Evolutionary conservation across 2,113 vertebrate species (phyloP).

Genomic region (Monarcha castaneiventris): DNA sequence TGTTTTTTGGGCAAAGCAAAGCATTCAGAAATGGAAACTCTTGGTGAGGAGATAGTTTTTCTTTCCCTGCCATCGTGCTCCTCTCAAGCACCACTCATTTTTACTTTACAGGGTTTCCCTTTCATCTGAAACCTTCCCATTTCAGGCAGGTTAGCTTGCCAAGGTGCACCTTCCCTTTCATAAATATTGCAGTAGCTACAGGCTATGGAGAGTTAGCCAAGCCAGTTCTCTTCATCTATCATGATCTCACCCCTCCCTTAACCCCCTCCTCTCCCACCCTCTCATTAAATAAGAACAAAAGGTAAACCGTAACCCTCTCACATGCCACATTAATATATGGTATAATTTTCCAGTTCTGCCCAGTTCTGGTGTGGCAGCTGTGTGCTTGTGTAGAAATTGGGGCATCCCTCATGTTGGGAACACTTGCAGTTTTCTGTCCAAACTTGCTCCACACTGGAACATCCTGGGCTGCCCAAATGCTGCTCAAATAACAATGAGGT

Average conservation of each 20-base stretch:
- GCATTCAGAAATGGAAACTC: conserved; percentile 9
- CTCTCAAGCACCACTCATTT: background rate
- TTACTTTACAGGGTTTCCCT: conserved; percentile 47
- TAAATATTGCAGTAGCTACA: conserved; percentile 62
- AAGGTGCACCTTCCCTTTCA: conserved; percentile 70
- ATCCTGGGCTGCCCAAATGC: background rate
- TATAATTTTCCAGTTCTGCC: conserved; percentile 58
- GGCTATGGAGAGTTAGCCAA: conserved; percentile 71
- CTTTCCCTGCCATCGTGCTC: background rate
- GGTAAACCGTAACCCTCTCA: conserved; percentile 47
- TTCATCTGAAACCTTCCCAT: conserved; percentile 65
- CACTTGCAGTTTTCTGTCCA: background rate
- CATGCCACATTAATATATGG: conserved; percentile 19
- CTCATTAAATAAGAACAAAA: conserved; percentile 71
- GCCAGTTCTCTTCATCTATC: conserved; percentile 65
- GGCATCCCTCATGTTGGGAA: background rate
- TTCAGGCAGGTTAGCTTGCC: conserved; percentile 62
- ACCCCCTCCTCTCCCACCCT: conserved; percentile 45
- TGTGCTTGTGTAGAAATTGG: background rate
- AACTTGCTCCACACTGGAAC: background rate
- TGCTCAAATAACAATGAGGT: background rate
- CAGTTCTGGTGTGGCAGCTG: conserved; percentile 22
- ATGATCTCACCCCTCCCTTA: conserved; percentile 58
- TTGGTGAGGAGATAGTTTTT: background rate
- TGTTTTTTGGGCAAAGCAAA: background rate